phyloP scores from a whole-genome alignment of 23 tunicate genomes.

The Styela clava region DNA sequence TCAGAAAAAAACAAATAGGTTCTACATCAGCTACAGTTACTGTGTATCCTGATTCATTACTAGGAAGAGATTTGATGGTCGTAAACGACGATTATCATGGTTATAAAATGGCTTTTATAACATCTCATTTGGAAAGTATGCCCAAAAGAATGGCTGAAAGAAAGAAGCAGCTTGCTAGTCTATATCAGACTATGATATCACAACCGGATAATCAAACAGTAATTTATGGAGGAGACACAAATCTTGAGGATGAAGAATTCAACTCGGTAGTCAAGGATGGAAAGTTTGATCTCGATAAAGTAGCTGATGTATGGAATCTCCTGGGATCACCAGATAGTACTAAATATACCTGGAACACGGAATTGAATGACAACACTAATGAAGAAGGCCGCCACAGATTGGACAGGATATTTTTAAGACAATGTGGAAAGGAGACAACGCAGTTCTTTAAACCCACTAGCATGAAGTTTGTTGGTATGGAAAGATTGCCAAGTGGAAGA shows the following conservation, averaged over 20 bases:
- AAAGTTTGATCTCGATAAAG: slow-evolving; percentile 4
- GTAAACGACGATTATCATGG: not conserved
- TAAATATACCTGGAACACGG: slow-evolving; percentile 33
- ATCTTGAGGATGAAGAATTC: slow-evolving; percentile 37
- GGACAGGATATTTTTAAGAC: slow-evolving; percentile 30
- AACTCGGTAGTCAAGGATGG: not conserved
- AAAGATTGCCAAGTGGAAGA: slow-evolving; percentile 43
- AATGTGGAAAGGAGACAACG: not conserved
- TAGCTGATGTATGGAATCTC: slow-evolving; percentile 35
- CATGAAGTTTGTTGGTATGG: slow-evolving; percentile 39
- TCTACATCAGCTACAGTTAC: not conserved
- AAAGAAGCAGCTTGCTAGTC: slow-evolving; percentile 15
- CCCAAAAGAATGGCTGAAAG: not conserved
- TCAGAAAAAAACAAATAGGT: not conserved
- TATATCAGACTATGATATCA: slow-evolving; percentile 19
- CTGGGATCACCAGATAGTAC: slow-evolving; percentile 31
- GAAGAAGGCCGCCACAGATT: slow-evolving; percentile 18
- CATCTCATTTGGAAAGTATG: slow-evolving; percentile 39
- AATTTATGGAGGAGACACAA: slow-evolving; percentile 45
- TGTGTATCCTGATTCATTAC: not conserved
- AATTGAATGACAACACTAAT: slow-evolving; percentile 29
- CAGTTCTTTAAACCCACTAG: slow-evolving; percentile 25
- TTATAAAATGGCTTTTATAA: slow-evolving; percentile 14
- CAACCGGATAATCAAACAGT: slow-evolving; percentile 14
- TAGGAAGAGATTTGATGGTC: slow-evolving; percentile 1